phyloP scores from a whole-genome alignment of 35 echinoderm and acorn worm genomes.

The Ophioderma brevispina region DNA sequence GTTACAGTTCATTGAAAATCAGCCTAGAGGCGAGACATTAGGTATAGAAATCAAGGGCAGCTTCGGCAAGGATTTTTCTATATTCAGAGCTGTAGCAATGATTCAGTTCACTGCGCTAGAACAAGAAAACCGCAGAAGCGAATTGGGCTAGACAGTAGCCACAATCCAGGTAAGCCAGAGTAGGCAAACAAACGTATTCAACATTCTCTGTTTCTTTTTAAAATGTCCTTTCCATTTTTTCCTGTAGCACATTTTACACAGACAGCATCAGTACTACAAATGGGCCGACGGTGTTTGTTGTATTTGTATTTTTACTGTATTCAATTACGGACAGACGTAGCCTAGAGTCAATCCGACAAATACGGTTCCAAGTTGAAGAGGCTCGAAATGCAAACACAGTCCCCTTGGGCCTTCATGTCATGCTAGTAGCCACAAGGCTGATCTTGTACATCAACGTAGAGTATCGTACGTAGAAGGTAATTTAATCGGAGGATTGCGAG shows the following conservation, averaged over 20 bases:
- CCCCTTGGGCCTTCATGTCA: conserved; percentile 73
- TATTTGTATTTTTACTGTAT: conserved; percentile 66
- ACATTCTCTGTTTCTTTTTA: too few relatives aligned
- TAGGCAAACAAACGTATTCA: too few relatives aligned
- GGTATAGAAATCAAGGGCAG: too few relatives aligned
- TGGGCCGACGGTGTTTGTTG: conserved; percentile 91
- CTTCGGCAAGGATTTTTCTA: too few relatives aligned
- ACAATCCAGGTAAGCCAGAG: too few relatives aligned
- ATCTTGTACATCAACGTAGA: conserved; percentile 75
- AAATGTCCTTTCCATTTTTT: neutral
- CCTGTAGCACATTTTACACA: conserved; percentile 59
- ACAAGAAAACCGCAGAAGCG: too few relatives aligned
- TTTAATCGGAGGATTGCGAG: too few relatives aligned
- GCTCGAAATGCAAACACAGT: conserved; percentile 62
- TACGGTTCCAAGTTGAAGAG: conserved; percentile 41
- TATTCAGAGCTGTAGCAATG: too few relatives aligned
- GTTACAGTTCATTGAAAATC: too few relatives aligned
- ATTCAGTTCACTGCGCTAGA: too few relatives aligned
- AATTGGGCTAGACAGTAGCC: too few relatives aligned
- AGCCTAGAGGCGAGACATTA: too few relatives aligned
- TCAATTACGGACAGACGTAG: conserved; percentile 60
- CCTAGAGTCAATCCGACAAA: conserved; percentile 35
- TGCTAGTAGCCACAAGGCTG: conserved; percentile 72
- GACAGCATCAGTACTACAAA: conserved; percentile 57
- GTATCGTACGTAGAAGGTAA: conserved; percentile 70